Percentiles rank a stretch among this genome's conserved stretches.
phyloP scores from a whole-genome alignment of 2,888 invertebrate species.

The Acleris cristana region DNA sequence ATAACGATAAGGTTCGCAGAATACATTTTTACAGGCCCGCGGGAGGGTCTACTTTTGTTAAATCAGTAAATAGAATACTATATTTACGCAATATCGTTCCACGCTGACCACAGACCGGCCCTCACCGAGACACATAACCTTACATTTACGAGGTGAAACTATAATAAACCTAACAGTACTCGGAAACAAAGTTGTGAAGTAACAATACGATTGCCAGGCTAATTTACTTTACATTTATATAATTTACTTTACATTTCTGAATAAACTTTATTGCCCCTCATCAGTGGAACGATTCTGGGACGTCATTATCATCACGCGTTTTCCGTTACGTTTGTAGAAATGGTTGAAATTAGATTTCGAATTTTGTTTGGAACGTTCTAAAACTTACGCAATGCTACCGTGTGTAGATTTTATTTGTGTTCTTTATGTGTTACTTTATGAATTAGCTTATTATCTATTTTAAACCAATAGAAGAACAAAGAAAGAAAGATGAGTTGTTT shows the following conservation, averaged over 20 bases:
- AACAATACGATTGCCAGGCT: slow-evolving; percentile 32
- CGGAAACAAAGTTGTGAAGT: slow-evolving; percentile 32
- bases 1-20: too few relatives aligned
- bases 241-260: slow-evolving; percentile 36
- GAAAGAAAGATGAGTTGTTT: too few relatives aligned
- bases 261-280: slow-evolving; percentile 38
- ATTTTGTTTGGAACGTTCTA: slow-evolving; percentile 24
- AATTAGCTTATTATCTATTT: too few relatives aligned
- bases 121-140: not conserved
- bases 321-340: slow-evolving; percentile 35
- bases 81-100: too few relatives aligned
- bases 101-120: too few relatives aligned
- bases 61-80: too few relatives aligned
- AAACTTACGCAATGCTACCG: slow-evolving; percentile 24
- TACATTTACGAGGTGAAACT: slow-evolving; percentile 1
- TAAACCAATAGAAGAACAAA: too few relatives aligned
- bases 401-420: slow-evolving; percentile 15
- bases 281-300: slow-evolving; percentile 23
- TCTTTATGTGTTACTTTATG: not conserved
- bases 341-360: slow-evolving; percentile 29
- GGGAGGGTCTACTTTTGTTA: too few relatives aligned
- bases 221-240: slow-evolving; percentile 35
- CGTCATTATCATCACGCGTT: slow-evolving; percentile 29
- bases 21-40: too few relatives aligned
- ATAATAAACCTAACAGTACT: slow-evolving; percentile 29